Conservation (phyloP, 2,797 vertebrate genomes). For the Gymnothorax javanicus region DNA sequence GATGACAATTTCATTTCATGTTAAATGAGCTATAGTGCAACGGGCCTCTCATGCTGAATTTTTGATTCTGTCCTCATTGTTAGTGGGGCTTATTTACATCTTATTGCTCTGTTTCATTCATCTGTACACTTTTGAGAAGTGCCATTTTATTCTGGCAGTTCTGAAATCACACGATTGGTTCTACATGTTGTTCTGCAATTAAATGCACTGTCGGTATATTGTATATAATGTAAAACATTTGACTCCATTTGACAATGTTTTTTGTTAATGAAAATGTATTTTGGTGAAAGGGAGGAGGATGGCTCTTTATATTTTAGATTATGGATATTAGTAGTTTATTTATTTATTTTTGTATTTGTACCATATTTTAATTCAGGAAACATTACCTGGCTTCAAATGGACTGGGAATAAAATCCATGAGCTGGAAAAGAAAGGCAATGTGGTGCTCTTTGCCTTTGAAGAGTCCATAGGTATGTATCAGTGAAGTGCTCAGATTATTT, state of each 20-base stretch:
- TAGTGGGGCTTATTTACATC: not conserved
- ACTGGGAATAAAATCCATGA: constrained; percentile 90
- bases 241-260: not conserved
- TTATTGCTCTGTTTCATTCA: not conserved
- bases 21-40: no score
- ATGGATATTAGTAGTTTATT: not conserved
- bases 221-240: not conserved
- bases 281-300: not conserved
- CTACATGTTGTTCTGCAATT: no score
- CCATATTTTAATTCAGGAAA: constrained; percentile 78
- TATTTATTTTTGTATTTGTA: not conserved
- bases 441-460: constrained; percentile 91
- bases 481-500: not conserved
- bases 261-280: not conserved
- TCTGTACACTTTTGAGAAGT: not conserved
- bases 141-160: no score
- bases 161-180: no score
- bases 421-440: constrained; percentile 78
- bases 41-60: no score
- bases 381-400: constrained; percentile 96
- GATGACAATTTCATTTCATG: no score
- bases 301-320: not conserved
- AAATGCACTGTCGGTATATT: no score
- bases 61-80: not conserved
- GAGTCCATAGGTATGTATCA: constrained; percentile 89